Conservation (phyloP, 2,113 vertebrate genomes). For the Struthidea cinerea region DNA sequence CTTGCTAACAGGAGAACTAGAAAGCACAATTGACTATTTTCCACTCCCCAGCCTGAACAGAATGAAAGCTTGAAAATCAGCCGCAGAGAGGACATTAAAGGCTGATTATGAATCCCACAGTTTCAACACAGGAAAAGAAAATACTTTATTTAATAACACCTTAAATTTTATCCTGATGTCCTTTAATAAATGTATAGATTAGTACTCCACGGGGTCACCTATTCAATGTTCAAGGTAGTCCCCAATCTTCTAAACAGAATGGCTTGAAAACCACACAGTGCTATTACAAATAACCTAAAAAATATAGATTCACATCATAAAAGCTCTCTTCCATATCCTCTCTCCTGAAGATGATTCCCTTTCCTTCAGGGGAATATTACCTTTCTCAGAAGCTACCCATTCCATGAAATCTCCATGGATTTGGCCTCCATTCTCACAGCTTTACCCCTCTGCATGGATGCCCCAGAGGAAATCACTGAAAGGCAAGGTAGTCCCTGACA, state of each 20-base stretch:
- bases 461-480: not conserved
- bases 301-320: not conserved
- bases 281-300: not conserved
- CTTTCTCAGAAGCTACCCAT: not conserved
- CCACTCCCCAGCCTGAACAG: not conserved
- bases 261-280: not conserved
- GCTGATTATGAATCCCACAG: not conserved
- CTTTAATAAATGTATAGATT: not conserved
- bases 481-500: not conserved
- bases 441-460: not conserved
- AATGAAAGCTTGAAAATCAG: slow-evolving; percentile 11
- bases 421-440: not conserved
- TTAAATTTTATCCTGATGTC: slow-evolving; percentile 21
- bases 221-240: not conserved
- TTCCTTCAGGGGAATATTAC: not conserved
- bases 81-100: not conserved
- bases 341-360: not conserved
- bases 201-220: not conserved
- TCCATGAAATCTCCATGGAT: not conserved
- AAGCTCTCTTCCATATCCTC: not conserved
- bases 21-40: not conserved
- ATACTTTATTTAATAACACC: not conserved
- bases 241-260: not conserved
- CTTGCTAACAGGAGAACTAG: slow-evolving; percentile 1
- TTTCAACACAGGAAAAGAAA: slow-evolving; percentile 17